Conservation (phyloP, 1,140 invertebrate genomes). For the Ganaspis sp. region DNA sequence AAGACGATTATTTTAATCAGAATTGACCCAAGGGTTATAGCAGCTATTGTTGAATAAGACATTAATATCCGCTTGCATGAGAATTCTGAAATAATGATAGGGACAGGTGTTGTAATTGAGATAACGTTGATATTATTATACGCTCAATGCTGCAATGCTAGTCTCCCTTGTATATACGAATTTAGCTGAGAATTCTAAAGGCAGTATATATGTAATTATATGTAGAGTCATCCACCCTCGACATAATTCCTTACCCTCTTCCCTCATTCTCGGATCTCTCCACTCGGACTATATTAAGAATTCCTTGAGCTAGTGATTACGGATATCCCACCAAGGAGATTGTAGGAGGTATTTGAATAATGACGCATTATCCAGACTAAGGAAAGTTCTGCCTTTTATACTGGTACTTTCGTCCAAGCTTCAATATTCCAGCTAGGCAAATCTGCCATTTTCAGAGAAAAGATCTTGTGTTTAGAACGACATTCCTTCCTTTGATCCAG, state of each 20-base stretch:
- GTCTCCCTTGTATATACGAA: not conserved
- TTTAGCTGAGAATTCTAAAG: not conserved
- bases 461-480: not conserved
- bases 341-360: slow-evolving; percentile 28
- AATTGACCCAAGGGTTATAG: not conserved
- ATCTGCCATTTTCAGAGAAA: not conserved
- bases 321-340: slow-evolving; percentile 38
- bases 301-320: slow-evolving; percentile 58
- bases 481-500: not conserved
- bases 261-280: slow-evolving; percentile 42
- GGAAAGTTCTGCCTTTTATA: slow-evolving; percentile 34
- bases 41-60: not conserved
- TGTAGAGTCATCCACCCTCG: slow-evolving; percentile 48
- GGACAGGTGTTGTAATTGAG: slow-evolving; percentile 47
- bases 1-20: not conserved
- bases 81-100: not conserved
- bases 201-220: slow-evolving; percentile 43
- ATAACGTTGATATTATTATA: slow-evolving; percentile 53
- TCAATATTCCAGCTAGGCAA: not conserved
- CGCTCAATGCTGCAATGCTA: slow-evolving; percentile 34
- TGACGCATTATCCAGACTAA: slow-evolving; percentile 42
- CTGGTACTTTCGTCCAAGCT: slow-evolving; percentile 6
- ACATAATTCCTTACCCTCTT: slow-evolving; percentile 68
- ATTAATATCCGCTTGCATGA: not conserved
- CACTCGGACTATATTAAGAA: slow-evolving; percentile 70